Conservation (phyloP, 92 coral and sea anemone genomes). For the Porites cylindrica region DNA sequence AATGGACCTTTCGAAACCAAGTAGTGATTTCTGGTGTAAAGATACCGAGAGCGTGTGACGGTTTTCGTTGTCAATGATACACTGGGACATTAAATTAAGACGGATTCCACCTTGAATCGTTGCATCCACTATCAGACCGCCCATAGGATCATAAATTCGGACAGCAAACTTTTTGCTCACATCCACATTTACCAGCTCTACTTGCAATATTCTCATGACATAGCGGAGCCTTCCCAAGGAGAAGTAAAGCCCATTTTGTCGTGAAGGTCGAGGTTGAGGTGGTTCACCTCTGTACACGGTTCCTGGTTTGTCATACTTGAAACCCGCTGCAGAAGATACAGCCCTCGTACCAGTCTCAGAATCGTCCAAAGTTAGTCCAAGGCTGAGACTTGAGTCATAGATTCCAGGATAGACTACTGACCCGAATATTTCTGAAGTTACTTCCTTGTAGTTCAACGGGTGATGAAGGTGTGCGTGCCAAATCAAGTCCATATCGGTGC, state of each 20-base stretch:
- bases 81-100: background rate
- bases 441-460: conserved; percentile 71
- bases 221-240: conserved; percentile 45
- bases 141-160: background rate
- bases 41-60: conserved; percentile 14
- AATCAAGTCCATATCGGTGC: conserved; percentile 81
- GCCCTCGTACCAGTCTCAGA: conserved; percentile 56
- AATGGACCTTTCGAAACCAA: conserved; percentile 39
- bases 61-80: conserved; percentile 28
- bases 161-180: conserved; percentile 12
- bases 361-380: conserved; percentile 49
- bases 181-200: conserved; percentile 39
- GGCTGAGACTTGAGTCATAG: conserved; percentile 60
- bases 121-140: background rate
- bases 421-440: conserved; percentile 56
- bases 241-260: conserved; percentile 40
- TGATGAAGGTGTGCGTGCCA: conserved; percentile 85
- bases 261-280: conserved; percentile 40
- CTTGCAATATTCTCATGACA: conserved; percentile 9
- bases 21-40: conserved; percentile 50
- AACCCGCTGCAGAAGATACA: conserved; percentile 36
- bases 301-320: conserved; percentile 60
- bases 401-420: conserved; percentile 67
- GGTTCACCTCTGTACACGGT: conserved; percentile 67
- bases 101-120: conserved; percentile 14